A percentile compares a stretch with the other conserved stretches of the same genome.
These are phyloP conservation scores for Stegana nigrithorax DNA, from an alignment of 2,888 invertebrate genomes.

Conservation along the genomic window DNA sequence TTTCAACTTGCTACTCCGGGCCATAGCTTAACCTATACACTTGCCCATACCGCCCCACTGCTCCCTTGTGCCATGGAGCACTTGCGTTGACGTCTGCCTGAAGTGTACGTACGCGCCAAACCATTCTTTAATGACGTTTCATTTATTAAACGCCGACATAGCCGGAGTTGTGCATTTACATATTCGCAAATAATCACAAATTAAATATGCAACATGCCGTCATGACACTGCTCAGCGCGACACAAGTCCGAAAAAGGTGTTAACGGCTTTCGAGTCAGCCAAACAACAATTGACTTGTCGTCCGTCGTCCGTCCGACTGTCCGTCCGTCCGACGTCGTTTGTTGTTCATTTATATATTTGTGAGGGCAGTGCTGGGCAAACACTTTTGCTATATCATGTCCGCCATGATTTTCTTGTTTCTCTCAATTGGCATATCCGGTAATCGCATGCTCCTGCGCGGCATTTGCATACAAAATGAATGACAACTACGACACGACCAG, in stretches of 20 bases:
- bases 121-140: slow-evolving; percentile 61
- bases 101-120: too few relatives aligned
- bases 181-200: slow-evolving; percentile 53
- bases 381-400: slow-evolving; percentile 41
- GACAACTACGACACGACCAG: slow-evolving; percentile 30
- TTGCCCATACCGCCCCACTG: too few relatives aligned
- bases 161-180: slow-evolving; percentile 25
- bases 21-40: too few relatives aligned
- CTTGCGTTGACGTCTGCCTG: too few relatives aligned
- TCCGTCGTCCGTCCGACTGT: background rate
- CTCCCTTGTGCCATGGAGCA: slow-evolving; percentile 40
- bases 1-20: slow-evolving; percentile 41
- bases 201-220: slow-evolving; percentile 60
- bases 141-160: slow-evolving; percentile 62
- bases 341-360: too few relatives aligned
- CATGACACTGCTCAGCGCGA: slow-evolving; percentile 38
- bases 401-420: slow-evolving; percentile 15
- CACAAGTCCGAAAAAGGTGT: background rate
- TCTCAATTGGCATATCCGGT: slow-evolving; percentile 11
- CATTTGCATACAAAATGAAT: slow-evolving; percentile 59
- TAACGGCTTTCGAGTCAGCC: background rate
- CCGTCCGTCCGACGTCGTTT: background rate
- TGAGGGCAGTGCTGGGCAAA: slow-evolving; percentile 21
- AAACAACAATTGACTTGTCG: too few relatives aligned
- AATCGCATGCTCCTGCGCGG: slow-evolving; percentile 26